Evolutionary conservation across 2,888 invertebrate genomes (phyloP).

Genomic region (Plagodis pulveraria): DNA sequence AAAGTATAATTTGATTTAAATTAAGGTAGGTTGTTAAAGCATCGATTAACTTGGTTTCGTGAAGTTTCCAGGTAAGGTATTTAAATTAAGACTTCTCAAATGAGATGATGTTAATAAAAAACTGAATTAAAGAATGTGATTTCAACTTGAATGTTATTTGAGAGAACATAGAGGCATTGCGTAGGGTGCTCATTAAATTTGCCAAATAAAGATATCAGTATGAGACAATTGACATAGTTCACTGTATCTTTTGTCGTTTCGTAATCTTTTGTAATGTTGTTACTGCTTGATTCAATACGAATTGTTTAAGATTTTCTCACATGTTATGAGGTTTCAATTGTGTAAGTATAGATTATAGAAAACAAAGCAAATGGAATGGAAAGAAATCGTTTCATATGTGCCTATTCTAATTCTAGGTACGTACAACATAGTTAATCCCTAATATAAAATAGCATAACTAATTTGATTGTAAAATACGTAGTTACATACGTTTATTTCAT

Average conservation of each 20-base stretch:
- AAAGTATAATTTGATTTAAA: conserved; percentile 34
- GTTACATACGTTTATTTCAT: too few relatives aligned
- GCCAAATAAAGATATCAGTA: conserved; percentile 38
- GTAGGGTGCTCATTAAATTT: conserved; percentile 47
- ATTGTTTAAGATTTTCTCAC: conserved; percentile 30
- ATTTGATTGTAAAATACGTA: too few relatives aligned
- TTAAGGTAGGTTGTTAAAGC: conserved; percentile 29
- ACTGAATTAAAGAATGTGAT: conserved; percentile 1
- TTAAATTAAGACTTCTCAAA: conserved; percentile 8
- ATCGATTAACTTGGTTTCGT: conserved; percentile 45
- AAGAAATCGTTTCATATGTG: conserved; percentile 15
- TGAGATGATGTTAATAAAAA: conserved; percentile 9
- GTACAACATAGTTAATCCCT: too few relatives aligned
- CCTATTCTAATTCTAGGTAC: neutral
- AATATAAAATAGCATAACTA: too few relatives aligned
- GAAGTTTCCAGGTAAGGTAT: conserved; percentile 47
- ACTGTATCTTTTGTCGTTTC: conserved; percentile 35
- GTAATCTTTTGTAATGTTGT: conserved; percentile 38
- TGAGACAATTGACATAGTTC: conserved; percentile 41
- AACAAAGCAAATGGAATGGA: conserved; percentile 15
- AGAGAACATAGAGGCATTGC: conserved; percentile 18
- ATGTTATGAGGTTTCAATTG: conserved; percentile 18
- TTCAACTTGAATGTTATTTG: conserved; percentile 12
- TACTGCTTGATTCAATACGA: conserved; percentile 25
- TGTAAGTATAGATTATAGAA: conserved; percentile 4